Evolutionary conservation across 2,113 vertebrate species (phyloP), one percentile per base, ranked within the genome.

Genomic region (Epinephelus cyanopodus): DNA sequence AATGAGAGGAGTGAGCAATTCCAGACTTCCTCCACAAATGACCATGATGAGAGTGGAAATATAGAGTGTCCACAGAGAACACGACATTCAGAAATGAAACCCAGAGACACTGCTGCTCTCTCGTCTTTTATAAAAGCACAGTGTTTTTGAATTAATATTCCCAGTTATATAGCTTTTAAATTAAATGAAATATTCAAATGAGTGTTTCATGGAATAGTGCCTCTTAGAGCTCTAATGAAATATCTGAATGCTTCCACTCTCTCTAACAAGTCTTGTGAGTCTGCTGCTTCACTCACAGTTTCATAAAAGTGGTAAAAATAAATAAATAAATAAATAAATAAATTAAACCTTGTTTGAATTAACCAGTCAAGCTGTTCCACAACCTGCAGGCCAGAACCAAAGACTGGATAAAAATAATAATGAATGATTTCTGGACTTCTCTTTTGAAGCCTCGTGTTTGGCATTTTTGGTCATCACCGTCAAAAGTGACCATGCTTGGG

Each of bases 1-100:
- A 91, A 87, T 89, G 81, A 61, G 80, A 81, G 57, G 54, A 72
- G 50, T 33, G n/a, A 52, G 50, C 21, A 13, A 65, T 42, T 27
- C 29, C 57, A 48, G 47, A 42, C 9, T 42, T 42, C 45, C 54
- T 47, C 64, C 68, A 77, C 37, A 19, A 48, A 10, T 73, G 54
- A 57, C 69, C 64, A 67, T 0, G 53, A 64, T 63, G 66, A 18
- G 60, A 23, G 1, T 42, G n/a, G 23, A 56, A 23, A 56, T 29
- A 25, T n/a, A 4, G 0, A 54, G 19, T 14, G 17, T 77, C 52
- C n/a, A 2, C 15, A 53, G 47, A 25, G 73, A 27, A 25, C 13
- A 18, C 13, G 29, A 29, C 29, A 29, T 29, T 29, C 3, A 29
- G 29, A 29, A 29, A 29, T 29, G 29, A 29, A 29, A 29, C 29